A percentile compares a stretch with the other conserved stretches of the same genome.
Conservation (phyloP, 1,140 invertebrate genomes). For the Chrysoperla carnea region DNA sequence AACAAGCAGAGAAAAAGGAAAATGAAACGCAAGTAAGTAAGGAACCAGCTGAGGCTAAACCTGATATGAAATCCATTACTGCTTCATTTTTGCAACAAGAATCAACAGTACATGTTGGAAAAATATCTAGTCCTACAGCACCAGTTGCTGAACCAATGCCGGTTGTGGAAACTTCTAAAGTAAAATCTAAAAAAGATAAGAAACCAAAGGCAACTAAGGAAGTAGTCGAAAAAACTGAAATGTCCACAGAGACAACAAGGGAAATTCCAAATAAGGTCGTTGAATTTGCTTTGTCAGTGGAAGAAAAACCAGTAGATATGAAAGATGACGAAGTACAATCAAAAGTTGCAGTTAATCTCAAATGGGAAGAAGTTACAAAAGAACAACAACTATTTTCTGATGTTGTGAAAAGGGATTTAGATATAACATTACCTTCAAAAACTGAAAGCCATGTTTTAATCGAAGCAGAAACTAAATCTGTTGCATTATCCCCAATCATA, state of each 20-base stretch:
- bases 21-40: neutral
- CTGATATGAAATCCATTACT: neutral
- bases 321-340: conserved; percentile 8
- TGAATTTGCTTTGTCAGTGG: conserved; percentile 17
- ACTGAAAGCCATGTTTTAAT: conserved; percentile 1
- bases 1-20: neutral
- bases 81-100: neutral
- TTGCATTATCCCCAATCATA: conserved; percentile 11
- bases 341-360: conserved; percentile 13
- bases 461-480: conserved; percentile 2
- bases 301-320: conserved; percentile 15
- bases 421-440: conserved; percentile 12
- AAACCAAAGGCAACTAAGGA: no score
- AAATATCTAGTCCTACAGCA: conserved; percentile 2
- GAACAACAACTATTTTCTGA: conserved; percentile 1
- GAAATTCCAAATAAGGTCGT: conserved; percentile 12
- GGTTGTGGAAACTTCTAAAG: conserved; percentile 3
- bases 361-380: conserved; percentile 10
- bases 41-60: conserved; percentile 1
- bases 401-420: conserved; percentile 11
- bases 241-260: neutral
- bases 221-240: neutral
- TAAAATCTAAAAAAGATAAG: conserved; percentile 4
- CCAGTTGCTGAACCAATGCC: conserved; percentile 4
- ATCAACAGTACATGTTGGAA: neutral